A percentile compares a stretch with the other conserved stretches of the same genome.
Conservation (phyloP, 2,888 invertebrate species). For the Pemphredon lugubris region DNA sequence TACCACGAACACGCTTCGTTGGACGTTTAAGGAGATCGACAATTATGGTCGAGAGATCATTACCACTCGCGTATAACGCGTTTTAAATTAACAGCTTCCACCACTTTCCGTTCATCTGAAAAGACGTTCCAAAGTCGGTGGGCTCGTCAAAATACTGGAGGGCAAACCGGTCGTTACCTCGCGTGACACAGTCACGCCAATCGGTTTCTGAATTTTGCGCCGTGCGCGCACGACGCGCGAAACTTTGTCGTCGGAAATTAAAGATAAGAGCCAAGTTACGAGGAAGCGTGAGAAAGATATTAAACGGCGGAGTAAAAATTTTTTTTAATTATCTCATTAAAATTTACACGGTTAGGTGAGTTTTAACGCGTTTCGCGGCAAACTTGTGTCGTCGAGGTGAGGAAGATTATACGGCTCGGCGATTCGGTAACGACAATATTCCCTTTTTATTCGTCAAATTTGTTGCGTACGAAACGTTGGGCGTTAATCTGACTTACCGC, state of each 20-base stretch:
- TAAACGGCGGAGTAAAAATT: constrained; percentile 34
- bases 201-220: too few species aligned
- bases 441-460: too few species aligned
- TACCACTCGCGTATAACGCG: constrained; percentile 57
- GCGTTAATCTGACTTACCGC: too few species aligned
- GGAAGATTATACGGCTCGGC: too few species aligned
- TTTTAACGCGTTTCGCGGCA: too few species aligned
- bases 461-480: too few species aligned
- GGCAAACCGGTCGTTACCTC: constrained; percentile 55
- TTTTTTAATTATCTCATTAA: constrained; percentile 15
- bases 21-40: constrained; percentile 56
- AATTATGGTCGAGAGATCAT: constrained; percentile 59
- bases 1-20: constrained; percentile 52
- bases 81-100: constrained; percentile 54
- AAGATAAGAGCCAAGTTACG: constrained; percentile 42
- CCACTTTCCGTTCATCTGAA: constrained; percentile 45
- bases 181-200: constrained; percentile 57
- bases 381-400: too few species aligned
- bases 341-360: too few species aligned
- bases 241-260: constrained; percentile 42
- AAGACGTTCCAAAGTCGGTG: constrained; percentile 50
- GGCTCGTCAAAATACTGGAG: constrained; percentile 52
- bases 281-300: constrained; percentile 46
- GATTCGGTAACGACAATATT: too few species aligned
- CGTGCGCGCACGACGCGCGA: constrained; percentile 47